Conservation (phyloP, 2,888 invertebrate species). For the Abrostola tripartita region DNA sequence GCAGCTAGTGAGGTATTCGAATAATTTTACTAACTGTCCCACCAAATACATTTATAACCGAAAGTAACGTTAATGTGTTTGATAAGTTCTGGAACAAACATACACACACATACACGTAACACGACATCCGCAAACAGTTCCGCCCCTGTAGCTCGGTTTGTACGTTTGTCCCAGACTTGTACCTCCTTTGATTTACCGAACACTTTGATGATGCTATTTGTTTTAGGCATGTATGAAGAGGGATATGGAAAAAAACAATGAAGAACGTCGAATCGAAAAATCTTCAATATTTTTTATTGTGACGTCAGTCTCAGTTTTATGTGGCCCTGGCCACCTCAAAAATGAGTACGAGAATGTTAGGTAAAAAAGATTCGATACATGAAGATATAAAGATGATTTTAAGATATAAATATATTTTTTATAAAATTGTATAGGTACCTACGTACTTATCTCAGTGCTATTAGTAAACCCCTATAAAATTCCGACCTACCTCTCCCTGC, state of each 20-base stretch:
- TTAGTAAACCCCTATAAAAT: conserved; percentile 56
- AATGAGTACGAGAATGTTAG: background rate
- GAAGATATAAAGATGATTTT: background rate
- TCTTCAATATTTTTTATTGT: conserved; percentile 16
- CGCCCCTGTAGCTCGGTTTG: conserved; percentile 24
- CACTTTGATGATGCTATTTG: conserved; percentile 45
- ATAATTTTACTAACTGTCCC: background rate
- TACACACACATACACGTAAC: conserved; percentile 21
- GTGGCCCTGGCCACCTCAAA: background rate
- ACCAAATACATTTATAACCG: conserved; percentile 22
- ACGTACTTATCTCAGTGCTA: conserved; percentile 48
- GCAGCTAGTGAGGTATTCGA: background rate
- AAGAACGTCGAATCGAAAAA: conserved; percentile 15
- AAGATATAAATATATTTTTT: conserved; percentile 27
- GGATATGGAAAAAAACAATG: conserved; percentile 18
- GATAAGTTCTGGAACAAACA: conserved; percentile 24
- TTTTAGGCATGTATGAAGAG: conserved; percentile 27
- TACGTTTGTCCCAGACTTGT: conserved; percentile 30
- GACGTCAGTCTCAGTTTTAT: background rate
- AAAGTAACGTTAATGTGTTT: conserved; percentile 28
- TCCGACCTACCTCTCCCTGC: conserved; percentile 26
- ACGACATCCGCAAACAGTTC: conserved; percentile 46
- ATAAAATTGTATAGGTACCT: conserved; percentile 45
- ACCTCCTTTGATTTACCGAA: conserved; percentile 56
- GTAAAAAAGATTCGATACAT: background rate